Base-by-base conservation (phyloP, 2,113 vertebrate species). In the Aspidoscelis tigris region DNA sequence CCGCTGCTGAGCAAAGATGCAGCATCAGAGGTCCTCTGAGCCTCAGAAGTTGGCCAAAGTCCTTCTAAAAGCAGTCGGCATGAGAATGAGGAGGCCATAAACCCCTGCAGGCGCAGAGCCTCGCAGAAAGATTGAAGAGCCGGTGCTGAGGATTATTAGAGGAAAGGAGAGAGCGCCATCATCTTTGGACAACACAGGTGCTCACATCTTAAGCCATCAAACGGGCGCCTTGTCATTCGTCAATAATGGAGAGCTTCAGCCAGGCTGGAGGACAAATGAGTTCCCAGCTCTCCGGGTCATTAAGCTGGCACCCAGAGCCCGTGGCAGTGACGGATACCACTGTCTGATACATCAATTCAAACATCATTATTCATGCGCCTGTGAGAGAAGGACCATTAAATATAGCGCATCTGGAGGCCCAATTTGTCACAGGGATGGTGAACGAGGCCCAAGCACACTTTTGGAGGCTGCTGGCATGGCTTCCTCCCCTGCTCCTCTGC, bases 281-380 rank as follows among this genome's bases (percentile, higher is more conserved):
- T 26, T 24, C 8, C 3, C 22, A 1, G 65, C 61, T 68, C 82
- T 26, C 8, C 3, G 7, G 73, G 73, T 77, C 82, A 58, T 77
- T 83, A 83, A 18, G 74, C 47, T 3, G 64, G n/a, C 6, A 14
- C 72, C 61, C 22, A 24, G 26, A 39, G 4, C 33, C n/a, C 41
- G 11, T 58, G 82, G 47, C 74, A 69, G 79, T 77, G 82, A 83
- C 10, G 5, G 74, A 83, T 83, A 2, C 2, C 26, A 1, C 21
- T 16, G n/a, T 41, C 22, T 64, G 14, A 58, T 7, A 24, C 5
- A 68, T 76, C 82, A 14, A 77, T 55, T 53, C 69, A 41, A 43
- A 81, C 80, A 81, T 43, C 53, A 72, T 81, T 69, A 69, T 69
- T 55, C 82, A 70, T 33, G 11, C 5, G 14, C 21, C 81, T 20